Base-by-base conservation (phyloP, 2,797 vertebrate genomes). In the Esox lucius region DNA sequence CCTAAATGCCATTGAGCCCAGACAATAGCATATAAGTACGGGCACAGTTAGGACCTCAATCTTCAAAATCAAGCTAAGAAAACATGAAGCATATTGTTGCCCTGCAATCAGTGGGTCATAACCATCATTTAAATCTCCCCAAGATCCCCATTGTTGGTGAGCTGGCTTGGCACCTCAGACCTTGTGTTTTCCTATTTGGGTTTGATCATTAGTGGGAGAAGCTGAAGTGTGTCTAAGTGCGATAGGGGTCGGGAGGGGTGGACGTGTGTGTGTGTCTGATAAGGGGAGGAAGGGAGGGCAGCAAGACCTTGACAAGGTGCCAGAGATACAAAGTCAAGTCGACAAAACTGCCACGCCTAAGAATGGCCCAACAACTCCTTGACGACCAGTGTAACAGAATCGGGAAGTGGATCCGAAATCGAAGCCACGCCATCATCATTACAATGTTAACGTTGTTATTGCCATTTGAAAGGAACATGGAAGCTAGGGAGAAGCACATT, bases 271-370 rank as follows among this genome's bases (percentile, higher is more conserved):
- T 81, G 77, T 70, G 81, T 79, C 82, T 90, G 93, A 94, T 93
- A 94, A 93, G 78, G 88, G 82, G 72, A 83, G 91, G 90, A 86
- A 92, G 87, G 82, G 79, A 86, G 87, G 84, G 77, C 83, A 81
- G 81, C 81, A 79, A 49, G 39, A 70, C 75, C 70, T 75, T 83
- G 87, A 90, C 91, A 88, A 86, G 74, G 83, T 42, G 80, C 83
- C 82, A 85, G 77, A 85, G 76, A 76, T 78, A 73, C 72, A 68
- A 26, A 65, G 12, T 5, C n/a, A 16, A 15, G 26, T 42, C 70
- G 78, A 82, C 72, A 48, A 81, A 42, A 82, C 61, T 80, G 73
- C 72, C 75, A 15, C 46, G 78, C 19, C 73, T 61, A 86, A 81
- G 72, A 82, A 80, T 71, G 78, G 31, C 49, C 35, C n/a, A 68